Evolutionary conservation across 2,113 vertebrate species (phyloP).

Genomic region (Zootoca vivipara): DNA sequence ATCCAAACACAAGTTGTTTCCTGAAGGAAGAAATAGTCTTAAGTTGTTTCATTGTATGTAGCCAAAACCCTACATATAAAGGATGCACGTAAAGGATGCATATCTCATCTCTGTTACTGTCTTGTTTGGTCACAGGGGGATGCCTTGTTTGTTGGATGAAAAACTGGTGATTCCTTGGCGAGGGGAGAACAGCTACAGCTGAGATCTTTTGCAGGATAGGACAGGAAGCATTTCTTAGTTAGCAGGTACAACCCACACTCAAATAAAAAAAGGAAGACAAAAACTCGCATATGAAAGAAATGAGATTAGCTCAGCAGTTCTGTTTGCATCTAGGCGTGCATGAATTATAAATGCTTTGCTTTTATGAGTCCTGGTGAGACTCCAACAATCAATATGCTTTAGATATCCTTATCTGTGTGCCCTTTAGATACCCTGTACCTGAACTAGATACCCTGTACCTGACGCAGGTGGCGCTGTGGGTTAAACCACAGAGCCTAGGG

Average conservation of each 20-base stretch:
- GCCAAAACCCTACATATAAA: too few relatives aligned
- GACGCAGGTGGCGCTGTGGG: too few relatives aligned
- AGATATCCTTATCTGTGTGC: slow-evolving; percentile 47
- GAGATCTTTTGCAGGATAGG: neutral
- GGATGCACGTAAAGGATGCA: neutral
- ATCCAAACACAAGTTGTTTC: too few relatives aligned
- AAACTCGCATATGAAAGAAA: too few relatives aligned
- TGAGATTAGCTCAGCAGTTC: neutral
- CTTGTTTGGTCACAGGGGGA: neutral
- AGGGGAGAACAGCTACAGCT: neutral
- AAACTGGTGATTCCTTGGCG: neutral
- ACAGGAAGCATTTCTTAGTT: slow-evolving; percentile 18
- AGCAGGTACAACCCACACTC: too few relatives aligned
- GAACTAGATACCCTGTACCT: too few relatives aligned
- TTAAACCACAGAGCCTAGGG: too few relatives aligned
- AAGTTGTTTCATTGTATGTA: neutral
- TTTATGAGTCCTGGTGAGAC: slow-evolving; percentile 55
- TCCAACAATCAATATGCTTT: slow-evolving; percentile 53
- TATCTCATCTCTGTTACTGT: neutral
- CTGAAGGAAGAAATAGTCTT: too few relatives aligned
- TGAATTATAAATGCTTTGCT: slow-evolving; percentile 65
- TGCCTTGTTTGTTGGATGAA: neutral
- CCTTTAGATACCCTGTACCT: too few relatives aligned
- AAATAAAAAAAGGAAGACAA: too few relatives aligned
- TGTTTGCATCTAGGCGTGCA: slow-evolving; percentile 49